A percentile compares a stretch with the other conserved stretches of the same genome.
Evolutionary conservation across 2,888 invertebrate genomes (phyloP).

Genomic region (Cheilosia vernalis): DNA sequence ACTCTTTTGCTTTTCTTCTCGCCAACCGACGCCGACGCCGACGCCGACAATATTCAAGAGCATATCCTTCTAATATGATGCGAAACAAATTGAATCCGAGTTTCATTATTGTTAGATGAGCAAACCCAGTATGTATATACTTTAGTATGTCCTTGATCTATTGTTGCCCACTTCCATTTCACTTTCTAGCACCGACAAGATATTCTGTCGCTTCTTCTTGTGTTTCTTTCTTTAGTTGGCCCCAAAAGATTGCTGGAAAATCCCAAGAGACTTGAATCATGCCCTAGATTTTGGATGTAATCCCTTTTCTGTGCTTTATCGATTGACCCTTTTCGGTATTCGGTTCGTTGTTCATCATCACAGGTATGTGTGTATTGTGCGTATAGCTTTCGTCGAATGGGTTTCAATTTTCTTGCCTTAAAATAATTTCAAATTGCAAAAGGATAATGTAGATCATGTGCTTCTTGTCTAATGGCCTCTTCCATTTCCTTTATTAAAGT

Average conservation of each 20-base stretch:
- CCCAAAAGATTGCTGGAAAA: slow-evolving; percentile 36
- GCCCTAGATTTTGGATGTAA: slow-evolving; percentile 56
- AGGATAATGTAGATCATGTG: slow-evolving; percentile 49
- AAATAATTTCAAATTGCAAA: slow-evolving; percentile 53
- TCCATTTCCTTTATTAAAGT: slow-evolving; percentile 44
- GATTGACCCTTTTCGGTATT: slow-evolving; percentile 56
- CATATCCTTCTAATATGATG: slow-evolving; percentile 48
- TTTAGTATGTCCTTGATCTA: slow-evolving; percentile 51
- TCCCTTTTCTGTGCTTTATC: slow-evolving; percentile 53
- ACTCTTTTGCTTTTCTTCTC: slow-evolving; percentile 3
- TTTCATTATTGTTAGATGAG: slow-evolving; percentile 60
- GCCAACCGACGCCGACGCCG: too few species aligned
- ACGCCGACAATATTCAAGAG: neutral
- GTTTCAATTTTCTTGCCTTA: slow-evolving; percentile 34
- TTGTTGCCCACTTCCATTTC: slow-evolving; percentile 6
- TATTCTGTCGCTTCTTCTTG: neutral
- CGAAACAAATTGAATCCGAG: slow-evolving; percentile 63
- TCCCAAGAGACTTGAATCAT: slow-evolving; percentile 60
- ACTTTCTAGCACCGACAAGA: neutral
- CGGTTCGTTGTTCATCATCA: slow-evolving; percentile 32
- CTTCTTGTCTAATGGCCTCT: slow-evolving; percentile 18
- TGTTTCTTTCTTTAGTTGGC: slow-evolving; percentile 6
- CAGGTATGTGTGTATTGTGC: neutral
- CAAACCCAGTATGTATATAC: slow-evolving; percentile 28
- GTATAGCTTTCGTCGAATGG: slow-evolving; percentile 7